Evolutionary conservation across 2,888 invertebrate genomes (phyloP), one percentile per base, ranked within the genome.

Genomic region (Pandemis heparana): DNA sequence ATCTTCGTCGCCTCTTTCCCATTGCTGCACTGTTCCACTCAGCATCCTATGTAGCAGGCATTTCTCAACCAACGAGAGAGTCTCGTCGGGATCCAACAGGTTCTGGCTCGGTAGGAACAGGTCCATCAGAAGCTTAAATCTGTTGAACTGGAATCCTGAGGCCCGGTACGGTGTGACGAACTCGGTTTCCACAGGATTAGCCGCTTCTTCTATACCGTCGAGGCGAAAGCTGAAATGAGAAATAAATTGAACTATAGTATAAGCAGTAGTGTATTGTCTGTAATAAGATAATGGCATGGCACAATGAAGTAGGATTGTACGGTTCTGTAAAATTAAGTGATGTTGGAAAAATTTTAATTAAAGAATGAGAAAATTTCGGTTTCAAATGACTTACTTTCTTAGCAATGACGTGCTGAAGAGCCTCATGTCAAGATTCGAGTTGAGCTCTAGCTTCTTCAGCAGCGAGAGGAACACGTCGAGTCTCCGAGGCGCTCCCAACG

Each of bases 401-500:
- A 96, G 84, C 77, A 96, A 84, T 8, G 95, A 92, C 14, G 95
- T 91, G 71, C 95, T 93, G 62, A 96, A 87, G 74, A 94, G 83
- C 81, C 96, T 91, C 82, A 96, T 90, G 80, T 96, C 94, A 7
- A 95, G 88, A 77, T 92, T 93, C 1, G 91, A 89, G 56, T 94
- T 89, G 69, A 87, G 84, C 83, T 97, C 97, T 70, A 96, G 85
- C 87, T 96, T 96, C 79, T 95, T 93, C 46, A 96, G 79, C 12
- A 96, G 85, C 70, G 96, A 96, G 32, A 96, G 87, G 69, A 96
- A 89, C 0, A 96, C 91, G 77, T 95, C 95, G 5, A 96, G 85
- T 18, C 96, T 95, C 75, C 95, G 88, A 0, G 96, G 96, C 39
- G 96, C 93, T 62, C 89, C 87, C 23, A 92, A 81, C 43, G 87